These are phyloP conservation scores for Oryctolagus cuniculus DNA, from an alignment of 2,113 vertebrate species.

Conservation along the genomic window DNA sequence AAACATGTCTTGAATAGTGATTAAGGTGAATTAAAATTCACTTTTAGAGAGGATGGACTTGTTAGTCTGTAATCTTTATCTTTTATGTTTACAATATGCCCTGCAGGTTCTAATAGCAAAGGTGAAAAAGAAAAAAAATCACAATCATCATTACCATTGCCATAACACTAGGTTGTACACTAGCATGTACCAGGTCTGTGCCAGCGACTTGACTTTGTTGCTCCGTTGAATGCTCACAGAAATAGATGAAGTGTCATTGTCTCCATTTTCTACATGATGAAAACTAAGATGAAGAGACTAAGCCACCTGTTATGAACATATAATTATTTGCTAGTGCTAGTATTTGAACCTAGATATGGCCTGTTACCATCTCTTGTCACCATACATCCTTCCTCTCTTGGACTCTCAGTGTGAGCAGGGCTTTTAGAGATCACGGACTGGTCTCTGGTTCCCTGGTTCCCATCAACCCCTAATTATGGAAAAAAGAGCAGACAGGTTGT, in stretches of 20 bases:
- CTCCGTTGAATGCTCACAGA: not conserved
- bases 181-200: not conserved
- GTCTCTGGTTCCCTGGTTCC: not conserved
- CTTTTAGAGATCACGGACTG: not conserved
- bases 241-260: not conserved
- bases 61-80: not conserved
- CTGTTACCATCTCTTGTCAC: not conserved
- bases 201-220: not conserved
- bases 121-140: not conserved
- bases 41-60: constrained; percentile 5
- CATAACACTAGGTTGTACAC: not conserved
- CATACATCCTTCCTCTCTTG: not conserved
- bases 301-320: not conserved
- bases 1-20: constrained; percentile 12
- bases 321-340: not conserved
- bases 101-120: not conserved
- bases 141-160: not conserved
- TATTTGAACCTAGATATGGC: not conserved
- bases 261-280: not conserved
- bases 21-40: constrained; percentile 14
- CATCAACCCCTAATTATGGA: not conserved
- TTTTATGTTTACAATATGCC: not conserved
- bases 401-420: not conserved
- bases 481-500: not conserved
- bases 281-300: not conserved